Evolutionary conservation across 2,888 invertebrate species (phyloP).

Genomic region (Agonopterix arenella): DNA sequence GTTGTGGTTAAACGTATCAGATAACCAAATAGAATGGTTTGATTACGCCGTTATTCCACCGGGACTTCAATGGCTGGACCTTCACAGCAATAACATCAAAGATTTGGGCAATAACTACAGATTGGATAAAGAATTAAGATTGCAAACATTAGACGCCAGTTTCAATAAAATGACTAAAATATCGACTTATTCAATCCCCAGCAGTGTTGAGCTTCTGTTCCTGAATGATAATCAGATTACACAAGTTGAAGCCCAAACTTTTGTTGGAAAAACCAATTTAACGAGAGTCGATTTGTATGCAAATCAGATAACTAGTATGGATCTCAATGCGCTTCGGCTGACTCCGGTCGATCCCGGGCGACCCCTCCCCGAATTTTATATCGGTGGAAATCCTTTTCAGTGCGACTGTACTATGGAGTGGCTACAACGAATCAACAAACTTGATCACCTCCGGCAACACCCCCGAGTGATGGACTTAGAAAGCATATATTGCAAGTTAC

Average conservation of each 20-base stretch:
- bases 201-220: constrained; percentile 90
- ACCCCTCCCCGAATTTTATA: constrained; percentile 91
- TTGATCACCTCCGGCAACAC: constrained; percentile 89
- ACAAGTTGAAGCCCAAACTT: constrained; percentile 91
- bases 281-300: constrained; percentile 94
- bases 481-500: constrained; percentile 91
- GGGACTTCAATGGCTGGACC: constrained; percentile 91
- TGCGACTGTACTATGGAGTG: constrained; percentile 98
- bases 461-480: constrained; percentile 94
- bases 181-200: constrained; percentile 85
- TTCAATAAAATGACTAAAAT: constrained; percentile 91
- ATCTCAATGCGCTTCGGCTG: constrained; percentile 90
- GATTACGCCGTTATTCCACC: constrained; percentile 91
- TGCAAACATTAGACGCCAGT: constrained; percentile 93
- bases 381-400: constrained; percentile 95
- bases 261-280: constrained; percentile 91
- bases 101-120: constrained; percentile 87
- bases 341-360: constrained; percentile 86
- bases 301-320: constrained; percentile 93
- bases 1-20: constrained; percentile 93
- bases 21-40: constrained; percentile 92
- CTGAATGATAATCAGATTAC: constrained; percentile 93
- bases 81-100: constrained; percentile 90
- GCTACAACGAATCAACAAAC: constrained; percentile 93
- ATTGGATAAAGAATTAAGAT: constrained; percentile 81